phyloP scores from a whole-genome alignment of 2,113 vertebrate genomes.

The Raja brachyura region DNA sequence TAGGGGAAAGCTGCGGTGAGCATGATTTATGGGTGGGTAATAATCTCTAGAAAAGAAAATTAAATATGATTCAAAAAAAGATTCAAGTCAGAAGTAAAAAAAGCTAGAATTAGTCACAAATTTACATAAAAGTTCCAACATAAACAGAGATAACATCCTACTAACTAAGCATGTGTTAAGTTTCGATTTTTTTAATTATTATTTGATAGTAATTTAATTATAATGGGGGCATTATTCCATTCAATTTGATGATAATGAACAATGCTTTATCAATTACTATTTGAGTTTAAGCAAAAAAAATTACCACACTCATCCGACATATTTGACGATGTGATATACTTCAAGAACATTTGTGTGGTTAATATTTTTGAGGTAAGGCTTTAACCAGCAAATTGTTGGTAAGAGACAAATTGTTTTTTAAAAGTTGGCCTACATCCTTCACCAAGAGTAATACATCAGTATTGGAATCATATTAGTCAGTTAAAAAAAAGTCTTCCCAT shows the following conservation, averaged over 20 bases:
- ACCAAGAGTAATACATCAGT: slow-evolving; percentile 22
- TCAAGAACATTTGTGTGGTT: neutral
- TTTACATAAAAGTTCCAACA: neutral
- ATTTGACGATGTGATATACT: neutral
- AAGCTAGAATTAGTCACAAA: neutral
- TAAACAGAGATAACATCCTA: neutral
- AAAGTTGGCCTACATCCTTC: slow-evolving; percentile 15
- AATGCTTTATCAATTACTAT: neutral
- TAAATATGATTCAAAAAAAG: neutral
- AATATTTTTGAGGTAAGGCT: neutral
- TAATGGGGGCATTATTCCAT: neutral
- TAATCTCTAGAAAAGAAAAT: neutral
- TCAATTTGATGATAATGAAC: neutral
- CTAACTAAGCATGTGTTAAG: neutral
- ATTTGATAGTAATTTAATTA: slow-evolving; percentile 35
- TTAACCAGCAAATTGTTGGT: neutral
- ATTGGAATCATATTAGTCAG: slow-evolving; percentile 21
- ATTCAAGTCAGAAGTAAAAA: neutral
- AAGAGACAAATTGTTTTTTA: slow-evolving; percentile 32
- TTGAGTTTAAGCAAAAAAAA: neutral
- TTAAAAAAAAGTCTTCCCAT: neutral
- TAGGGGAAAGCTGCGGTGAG: neutral
- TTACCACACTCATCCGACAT: neutral
- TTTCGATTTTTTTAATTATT: neutral
- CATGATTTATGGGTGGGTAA: neutral